These are phyloP conservation scores for Thamnaconus septentrionalis DNA, from an alignment of 2,113 vertebrate genomes.

Conservation along the genomic window DNA sequence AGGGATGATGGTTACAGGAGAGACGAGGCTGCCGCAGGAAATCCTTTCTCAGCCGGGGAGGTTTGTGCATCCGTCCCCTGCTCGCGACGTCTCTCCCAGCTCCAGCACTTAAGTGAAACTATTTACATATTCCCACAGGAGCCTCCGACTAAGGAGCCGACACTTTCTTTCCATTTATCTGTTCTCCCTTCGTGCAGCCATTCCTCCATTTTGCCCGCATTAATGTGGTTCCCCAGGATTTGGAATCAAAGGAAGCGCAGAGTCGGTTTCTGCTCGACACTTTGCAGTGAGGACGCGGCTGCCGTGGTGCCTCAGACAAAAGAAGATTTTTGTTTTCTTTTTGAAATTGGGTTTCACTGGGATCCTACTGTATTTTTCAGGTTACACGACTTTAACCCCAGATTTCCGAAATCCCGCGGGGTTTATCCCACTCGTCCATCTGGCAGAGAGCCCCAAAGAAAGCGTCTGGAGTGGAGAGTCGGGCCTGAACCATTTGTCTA, in stretches of 20 bases:
- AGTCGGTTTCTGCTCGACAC: constrained; percentile 19
- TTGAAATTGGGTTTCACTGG: no score
- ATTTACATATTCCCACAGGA: constrained; percentile 55
- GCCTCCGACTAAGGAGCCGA: constrained; percentile 47
- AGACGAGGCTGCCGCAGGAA: constrained; percentile 17
- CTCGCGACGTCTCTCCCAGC: constrained; percentile 25
- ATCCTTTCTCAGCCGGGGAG: constrained; percentile 23
- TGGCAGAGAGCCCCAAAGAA: no score
- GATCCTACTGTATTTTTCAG: no score
- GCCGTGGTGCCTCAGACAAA: no score
- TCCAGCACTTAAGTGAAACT: constrained; percentile 53
- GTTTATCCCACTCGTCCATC: no score
- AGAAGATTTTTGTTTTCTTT: no score
- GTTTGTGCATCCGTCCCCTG: constrained; percentile 24
- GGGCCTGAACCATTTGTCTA: no score
- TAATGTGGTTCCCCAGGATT: constrained; percentile 43
- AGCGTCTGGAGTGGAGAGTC: no score
- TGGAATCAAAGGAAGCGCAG: constrained; percentile 29
- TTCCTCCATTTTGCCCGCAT: constrained; percentile 33
- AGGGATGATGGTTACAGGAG: constrained; percentile 19
- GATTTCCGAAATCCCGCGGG: no score
- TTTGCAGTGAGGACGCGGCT: constrained; percentile 10
- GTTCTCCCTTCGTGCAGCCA: constrained; percentile 21
- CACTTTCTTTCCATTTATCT: constrained; percentile 53
- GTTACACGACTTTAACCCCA: no score